Evolutionary conservation across 2,113 vertebrate genomes (phyloP).

Genomic region (Passer montanus): DNA sequence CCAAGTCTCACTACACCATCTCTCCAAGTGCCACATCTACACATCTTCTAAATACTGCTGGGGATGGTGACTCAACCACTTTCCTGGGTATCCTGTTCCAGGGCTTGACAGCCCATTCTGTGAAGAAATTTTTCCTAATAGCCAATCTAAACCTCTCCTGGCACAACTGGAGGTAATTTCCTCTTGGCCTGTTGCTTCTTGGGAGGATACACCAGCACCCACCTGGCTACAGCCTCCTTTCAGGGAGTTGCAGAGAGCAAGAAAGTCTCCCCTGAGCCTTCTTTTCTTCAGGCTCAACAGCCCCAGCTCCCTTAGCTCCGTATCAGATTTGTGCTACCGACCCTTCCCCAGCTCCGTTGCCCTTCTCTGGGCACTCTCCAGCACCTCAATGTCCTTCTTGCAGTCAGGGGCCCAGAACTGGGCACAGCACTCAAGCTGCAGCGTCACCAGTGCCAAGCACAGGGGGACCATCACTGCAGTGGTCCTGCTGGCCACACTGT

Average conservation of each 20-base stretch:
- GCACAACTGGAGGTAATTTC: not conserved
- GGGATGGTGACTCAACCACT: not conserved
- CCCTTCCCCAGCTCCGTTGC: not conserved
- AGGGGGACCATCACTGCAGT: rapidly evolving
- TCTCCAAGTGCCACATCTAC: not conserved
- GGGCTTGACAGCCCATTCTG: not conserved
- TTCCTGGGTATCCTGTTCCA: not conserved
- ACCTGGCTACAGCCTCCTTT: not conserved
- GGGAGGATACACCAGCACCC: not conserved
- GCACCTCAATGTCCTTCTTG: not conserved
- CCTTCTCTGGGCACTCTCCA: not conserved
- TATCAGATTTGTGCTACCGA: not conserved
- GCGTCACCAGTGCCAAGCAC: rapidly evolving
- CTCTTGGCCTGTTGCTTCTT: not conserved
- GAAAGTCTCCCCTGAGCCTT: not conserved
- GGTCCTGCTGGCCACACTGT: not conserved
- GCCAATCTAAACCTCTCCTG: not conserved
- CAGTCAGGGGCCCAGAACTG: not conserved
- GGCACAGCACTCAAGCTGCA: rapidly evolving
- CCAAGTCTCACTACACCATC: not conserved
- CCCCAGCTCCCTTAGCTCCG: not conserved
- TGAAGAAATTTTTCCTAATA: not conserved
- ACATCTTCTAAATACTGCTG: not conserved
- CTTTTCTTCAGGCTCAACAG: too few relatives aligned
- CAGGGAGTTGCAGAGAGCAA: rapidly evolving